These are phyloP conservation scores for Eurystomus gularis DNA, from an alignment of 2,113 vertebrate species.

Conservation along the genomic window DNA sequence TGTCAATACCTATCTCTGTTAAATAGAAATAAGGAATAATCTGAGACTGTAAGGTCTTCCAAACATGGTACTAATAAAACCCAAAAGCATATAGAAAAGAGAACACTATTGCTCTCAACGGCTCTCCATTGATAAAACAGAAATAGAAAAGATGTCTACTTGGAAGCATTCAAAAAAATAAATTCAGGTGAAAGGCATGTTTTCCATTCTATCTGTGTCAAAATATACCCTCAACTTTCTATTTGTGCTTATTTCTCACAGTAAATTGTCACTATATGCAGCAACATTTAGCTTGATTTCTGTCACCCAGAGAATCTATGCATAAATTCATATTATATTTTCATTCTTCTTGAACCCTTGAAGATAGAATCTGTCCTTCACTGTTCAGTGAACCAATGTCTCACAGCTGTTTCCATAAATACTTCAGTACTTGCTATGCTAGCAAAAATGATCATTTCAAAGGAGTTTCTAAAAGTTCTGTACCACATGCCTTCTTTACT, in stretches of 20 bases:
- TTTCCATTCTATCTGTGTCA: background rate
- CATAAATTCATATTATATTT: background rate
- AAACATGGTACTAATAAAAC: background rate
- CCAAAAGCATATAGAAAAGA: background rate
- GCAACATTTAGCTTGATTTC: constrained; percentile 2
- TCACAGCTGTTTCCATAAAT: background rate
- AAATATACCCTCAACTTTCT: background rate
- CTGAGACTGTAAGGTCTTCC: background rate
- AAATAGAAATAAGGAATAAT: background rate
- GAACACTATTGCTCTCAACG: background rate
- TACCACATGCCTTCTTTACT: background rate
- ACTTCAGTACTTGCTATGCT: background rate
- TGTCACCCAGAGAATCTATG: background rate
- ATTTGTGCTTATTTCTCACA: background rate
- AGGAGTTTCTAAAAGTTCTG: background rate
- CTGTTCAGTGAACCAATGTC: background rate
- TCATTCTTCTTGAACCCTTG: background rate
- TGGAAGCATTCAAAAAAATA: background rate
- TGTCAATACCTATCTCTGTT: background rate
- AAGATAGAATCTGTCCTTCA: background rate
- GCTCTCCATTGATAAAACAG: background rate
- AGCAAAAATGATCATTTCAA: background rate
- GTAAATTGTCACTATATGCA: background rate
- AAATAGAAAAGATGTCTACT: background rate
- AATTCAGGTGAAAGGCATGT: background rate